Evolutionary conservation across 2,113 vertebrate genomes (phyloP).

Genomic region (Pampusana beccarii): DNA sequence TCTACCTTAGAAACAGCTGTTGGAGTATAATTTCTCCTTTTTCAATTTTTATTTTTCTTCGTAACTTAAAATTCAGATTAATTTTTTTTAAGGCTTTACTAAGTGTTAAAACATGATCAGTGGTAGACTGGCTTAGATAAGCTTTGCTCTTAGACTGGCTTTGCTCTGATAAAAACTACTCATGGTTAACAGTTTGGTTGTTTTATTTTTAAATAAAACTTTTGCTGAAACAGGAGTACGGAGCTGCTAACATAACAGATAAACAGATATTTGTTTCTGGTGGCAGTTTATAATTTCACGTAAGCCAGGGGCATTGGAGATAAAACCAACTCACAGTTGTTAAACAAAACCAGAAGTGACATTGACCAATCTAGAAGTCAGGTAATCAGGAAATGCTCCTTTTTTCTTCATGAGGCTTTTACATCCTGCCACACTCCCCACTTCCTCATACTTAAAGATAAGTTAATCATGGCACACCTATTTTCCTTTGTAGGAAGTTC

Average conservation of each 20-base stretch:
- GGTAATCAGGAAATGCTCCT: slow-evolving; percentile 23
- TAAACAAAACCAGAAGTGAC: not conserved
- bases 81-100: not conserved
- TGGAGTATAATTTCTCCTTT: not conserved
- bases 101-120: not conserved
- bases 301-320: not conserved
- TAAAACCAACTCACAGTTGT: not conserved
- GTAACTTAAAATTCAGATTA: not conserved
- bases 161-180: not conserved
- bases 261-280: not conserved
- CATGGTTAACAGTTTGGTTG: not conserved
- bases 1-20: not conserved
- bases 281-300: not conserved
- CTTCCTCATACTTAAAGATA: slow-evolving; percentile 55
- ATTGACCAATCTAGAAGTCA: not conserved
- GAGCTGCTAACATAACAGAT: not conserved
- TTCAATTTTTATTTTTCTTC: not conserved
- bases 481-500: slow-evolving; percentile 59
- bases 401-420: slow-evolving; percentile 26
- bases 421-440: not conserved
- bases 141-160: too few relatives aligned
- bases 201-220: not conserved
- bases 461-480: slow-evolving; percentile 41
- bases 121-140: not conserved
- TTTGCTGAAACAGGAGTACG: not conserved